Base-by-base conservation (phyloP, 2,113 vertebrate genomes). In the Paraplagusia blochii region DNA sequence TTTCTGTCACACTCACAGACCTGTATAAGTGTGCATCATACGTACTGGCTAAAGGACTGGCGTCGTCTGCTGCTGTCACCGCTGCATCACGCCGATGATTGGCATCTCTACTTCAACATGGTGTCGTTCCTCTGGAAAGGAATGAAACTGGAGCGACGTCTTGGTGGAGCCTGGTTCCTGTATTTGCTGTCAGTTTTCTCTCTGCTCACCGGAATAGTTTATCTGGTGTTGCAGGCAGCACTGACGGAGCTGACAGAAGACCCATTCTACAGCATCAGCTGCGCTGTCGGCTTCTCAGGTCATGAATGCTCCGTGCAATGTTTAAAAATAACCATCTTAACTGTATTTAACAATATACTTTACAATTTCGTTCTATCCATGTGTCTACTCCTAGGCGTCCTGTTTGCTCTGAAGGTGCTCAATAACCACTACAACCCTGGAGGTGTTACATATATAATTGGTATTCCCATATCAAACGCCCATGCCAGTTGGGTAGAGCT, bases 71-170 rank as follows among this genome's bases (percentile, higher is more conserved):
- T 98, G 15, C 89, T 97, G 1, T 91, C 95, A 4, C 94, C 94
- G 0, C 15, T 98, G 46, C 95, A 99, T 83, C 97, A 99, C 2
- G 90, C 43, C 0, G 91, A 97, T 5, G 95, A 98, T 39, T 93
- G 90, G 92, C 97, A 99, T 50, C 91, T 99, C 14, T 98, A 98
- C 73, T 99, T 93, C 80, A 99, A 99, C 75, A 98, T 99, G 95
- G 79, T 60, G 2, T 99, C 96, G 39, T 89, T 98, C 77, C 87
- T 99, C 8, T 97, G 93, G 93, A 99, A 98, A 63, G 96, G 97
- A 7, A 79, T 90, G 0, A 81, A 56, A 11, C 85, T 99, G 86
- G 97, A 99, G 72, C 87, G 53, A 8, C 91, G 84, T 33, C 83
- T 99, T 45, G 93, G 93, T 8, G 92, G 92, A 18, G 0, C 58